Evolutionary conservation across 2,113 vertebrate species (phyloP).

Genomic region (Trachemys scripta): DNA sequence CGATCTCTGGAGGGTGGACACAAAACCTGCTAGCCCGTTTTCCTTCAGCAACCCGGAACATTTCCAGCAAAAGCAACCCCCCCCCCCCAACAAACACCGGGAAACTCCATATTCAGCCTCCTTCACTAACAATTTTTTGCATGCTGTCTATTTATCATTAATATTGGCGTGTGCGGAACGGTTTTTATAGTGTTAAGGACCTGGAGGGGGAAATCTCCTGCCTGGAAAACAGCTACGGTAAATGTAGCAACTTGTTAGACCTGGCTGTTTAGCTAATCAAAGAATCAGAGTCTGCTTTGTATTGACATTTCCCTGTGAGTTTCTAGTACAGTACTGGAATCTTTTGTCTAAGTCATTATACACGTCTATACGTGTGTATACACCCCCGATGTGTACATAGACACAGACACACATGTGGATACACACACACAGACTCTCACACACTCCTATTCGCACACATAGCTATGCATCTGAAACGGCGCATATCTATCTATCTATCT

Average conservation of each 20-base stretch:
- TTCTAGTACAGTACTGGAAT: not conserved
- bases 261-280: not conserved
- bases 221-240: not conserved
- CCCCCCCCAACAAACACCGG: not conserved
- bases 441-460: no score
- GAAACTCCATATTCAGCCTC: not conserved
- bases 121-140: not conserved
- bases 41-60: not conserved
- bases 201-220: not conserved
- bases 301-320: not conserved
- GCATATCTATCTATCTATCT: no score
- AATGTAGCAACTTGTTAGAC: not conserved
- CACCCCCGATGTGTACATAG: no score
- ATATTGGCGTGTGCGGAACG: not conserved
- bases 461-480: no score
- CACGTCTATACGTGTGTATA: no score
- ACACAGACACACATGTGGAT: no score
- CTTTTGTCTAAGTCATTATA: not conserved
- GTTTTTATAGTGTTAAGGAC: not conserved
- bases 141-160: not conserved
- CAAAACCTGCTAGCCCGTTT: not conserved
- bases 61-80: not conserved
- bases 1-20: not conserved
- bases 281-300: not conserved
- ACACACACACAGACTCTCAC: no score